Evolutionary conservation across 2,797 vertebrate genomes (phyloP), one percentile per base, ranked within the genome.

Genomic region (Calcarius lapponicus): DNA sequence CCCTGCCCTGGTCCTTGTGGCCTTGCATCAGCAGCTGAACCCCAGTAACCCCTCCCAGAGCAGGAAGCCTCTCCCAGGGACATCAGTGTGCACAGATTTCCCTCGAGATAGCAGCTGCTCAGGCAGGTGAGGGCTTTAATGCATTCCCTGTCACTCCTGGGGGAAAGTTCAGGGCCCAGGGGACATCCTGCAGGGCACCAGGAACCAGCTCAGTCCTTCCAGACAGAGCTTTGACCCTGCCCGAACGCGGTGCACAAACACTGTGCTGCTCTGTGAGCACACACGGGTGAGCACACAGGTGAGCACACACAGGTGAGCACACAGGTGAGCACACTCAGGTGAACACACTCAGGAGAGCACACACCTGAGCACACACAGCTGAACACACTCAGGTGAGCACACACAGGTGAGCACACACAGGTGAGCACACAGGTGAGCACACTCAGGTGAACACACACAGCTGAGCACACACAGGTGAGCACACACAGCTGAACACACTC

Each of bases 61-160:
- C 90, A 85, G 90, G 88, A 83, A 90, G 34, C 51, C 64, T 86
- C 91, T 96, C 85, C 91, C 79, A 43, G 86, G 90, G 74, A 92
- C 16, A 31, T 13, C 5, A 1, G 57, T 0, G 11, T 8, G 42
- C 25, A 11, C 40, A 24, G 65, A 56, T 71, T 22, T 28, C 89
- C 31, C 19, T 12, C 42, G 13, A 81, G 93, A n/a, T 9, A 38
- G 15, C 69, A 81, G 62, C 43, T 53, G 73, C 58, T 57, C 11
- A 19, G 78, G 74, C 84, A 93, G 74, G 7, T 4, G 36, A 76
- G 34, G 47, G 29, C 45, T 92, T 67, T 24, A 36, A 15, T 6
- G 12, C 56, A 28, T n/a, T 6, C 42, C 56, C 3, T 38, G 10
- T 28, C 50, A 2, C 85, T 78, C 1, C 43, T 57, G 84, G 72